A percentile compares a stretch with the other conserved stretches of the same genome.
phyloP scores from a whole-genome alignment of 2,888 invertebrate genomes.

The Thecophora atra region DNA sequence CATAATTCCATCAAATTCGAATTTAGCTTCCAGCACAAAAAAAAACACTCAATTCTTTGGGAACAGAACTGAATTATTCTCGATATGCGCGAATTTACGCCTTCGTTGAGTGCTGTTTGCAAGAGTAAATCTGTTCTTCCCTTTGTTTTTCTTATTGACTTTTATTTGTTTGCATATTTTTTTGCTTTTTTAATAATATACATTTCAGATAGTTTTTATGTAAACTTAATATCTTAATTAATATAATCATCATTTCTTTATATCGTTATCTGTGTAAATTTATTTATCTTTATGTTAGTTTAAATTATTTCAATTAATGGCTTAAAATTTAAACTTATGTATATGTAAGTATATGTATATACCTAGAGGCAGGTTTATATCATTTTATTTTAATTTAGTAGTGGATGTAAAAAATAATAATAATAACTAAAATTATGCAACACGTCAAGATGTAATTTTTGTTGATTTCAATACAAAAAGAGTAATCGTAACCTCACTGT shows the following conservation, averaged over 20 bases:
- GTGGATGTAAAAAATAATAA: slow-evolving; percentile 42
- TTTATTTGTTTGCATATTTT: slow-evolving; percentile 37
- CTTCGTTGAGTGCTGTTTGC: slow-evolving; percentile 15
- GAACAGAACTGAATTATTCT: too few relatives aligned
- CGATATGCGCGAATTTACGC: neutral
- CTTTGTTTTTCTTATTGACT: slow-evolving; percentile 45
- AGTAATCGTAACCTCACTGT: neutral
- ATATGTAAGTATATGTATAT: slow-evolving; percentile 41
- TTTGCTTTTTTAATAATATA: slow-evolving; percentile 46
- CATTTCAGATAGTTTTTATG: slow-evolving; percentile 17
- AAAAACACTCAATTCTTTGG: too few relatives aligned
- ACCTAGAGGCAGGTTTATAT: slow-evolving; percentile 7
- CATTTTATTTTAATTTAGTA: neutral
- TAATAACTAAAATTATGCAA: slow-evolving; percentile 60
- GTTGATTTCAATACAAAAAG: slow-evolving; percentile 29
- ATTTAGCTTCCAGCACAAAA: too few relatives aligned
- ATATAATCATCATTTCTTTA: neutral
- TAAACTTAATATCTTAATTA: slow-evolving; percentile 44
- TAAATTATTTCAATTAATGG: neutral
- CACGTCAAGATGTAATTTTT: slow-evolving; percentile 52
- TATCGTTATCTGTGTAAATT: slow-evolving; percentile 25
- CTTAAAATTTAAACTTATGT: neutral
- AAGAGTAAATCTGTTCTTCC: slow-evolving; percentile 44
- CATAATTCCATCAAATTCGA: too few relatives aligned
- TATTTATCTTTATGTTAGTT: slow-evolving; percentile 26